These are phyloP conservation scores for Conistra vaccinii DNA, from an alignment of 2,888 invertebrate species.

Conservation along the genomic window DNA sequence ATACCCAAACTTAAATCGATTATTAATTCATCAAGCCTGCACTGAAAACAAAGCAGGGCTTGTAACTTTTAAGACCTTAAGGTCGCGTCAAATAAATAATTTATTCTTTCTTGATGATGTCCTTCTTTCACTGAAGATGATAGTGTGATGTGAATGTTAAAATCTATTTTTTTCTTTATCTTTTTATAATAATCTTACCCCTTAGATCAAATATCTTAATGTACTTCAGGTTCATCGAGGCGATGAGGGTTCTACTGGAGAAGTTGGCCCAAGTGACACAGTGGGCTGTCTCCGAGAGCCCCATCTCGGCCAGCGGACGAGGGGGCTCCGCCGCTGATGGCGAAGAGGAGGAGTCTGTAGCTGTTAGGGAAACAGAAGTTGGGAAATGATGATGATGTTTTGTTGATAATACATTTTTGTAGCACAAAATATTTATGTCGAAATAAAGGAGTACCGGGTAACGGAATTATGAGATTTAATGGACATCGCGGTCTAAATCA, in stretches of 20 bases:
- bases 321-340: constrained; percentile 86
- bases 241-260: constrained; percentile 94
- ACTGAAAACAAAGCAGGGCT: neutral
- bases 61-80: neutral
- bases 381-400: neutral
- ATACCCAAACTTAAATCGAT: neutral
- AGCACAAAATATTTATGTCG: neutral
- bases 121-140: no score
- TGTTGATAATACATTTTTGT: neutral
- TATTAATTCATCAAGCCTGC: neutral
- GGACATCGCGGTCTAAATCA: neutral
- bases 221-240: constrained; percentile 97
- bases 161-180: neutral
- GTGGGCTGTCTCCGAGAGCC: constrained; percentile 95
- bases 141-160: neutral
- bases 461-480: neutral
- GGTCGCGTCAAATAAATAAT: neutral
- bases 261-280: constrained; percentile 96
- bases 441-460: neutral
- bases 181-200: constrained; percentile 89
- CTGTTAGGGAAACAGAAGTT: constrained; percentile 41
- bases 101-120: neutral
- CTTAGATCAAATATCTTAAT: constrained; percentile 97
- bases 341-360: constrained; percentile 70
- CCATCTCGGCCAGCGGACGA: constrained; percentile 94